phyloP scores from a whole-genome alignment of 2,797 vertebrate genomes.

The Periophthalmus magnuspinnatus region DNA sequence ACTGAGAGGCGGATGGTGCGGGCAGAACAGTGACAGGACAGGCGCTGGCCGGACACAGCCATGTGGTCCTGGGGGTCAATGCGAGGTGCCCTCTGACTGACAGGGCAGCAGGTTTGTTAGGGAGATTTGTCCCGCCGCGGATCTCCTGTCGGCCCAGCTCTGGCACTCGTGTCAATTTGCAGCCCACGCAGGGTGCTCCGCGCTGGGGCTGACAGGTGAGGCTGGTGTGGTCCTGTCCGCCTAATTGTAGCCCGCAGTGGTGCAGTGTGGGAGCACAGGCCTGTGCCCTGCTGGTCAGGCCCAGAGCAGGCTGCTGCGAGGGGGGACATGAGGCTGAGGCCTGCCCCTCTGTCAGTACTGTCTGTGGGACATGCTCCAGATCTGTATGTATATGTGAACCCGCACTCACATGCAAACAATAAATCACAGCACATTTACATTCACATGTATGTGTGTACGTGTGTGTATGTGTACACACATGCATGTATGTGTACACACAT shows the following conservation, averaged over 20 bases:
- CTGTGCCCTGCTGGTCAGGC: constrained; percentile 67
- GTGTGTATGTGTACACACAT: constrained; percentile 57
- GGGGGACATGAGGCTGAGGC: constrained; percentile 67
- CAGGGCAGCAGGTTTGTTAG: constrained; percentile 80
- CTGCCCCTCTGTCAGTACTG: constrained; percentile 69
- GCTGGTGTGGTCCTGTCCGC: constrained; percentile 66
- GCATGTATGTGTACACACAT: constrained; percentile 54
- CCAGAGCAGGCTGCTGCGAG: constrained; percentile 63
- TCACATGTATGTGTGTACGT: constrained; percentile 39
- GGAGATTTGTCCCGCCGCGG: constrained; percentile 75
- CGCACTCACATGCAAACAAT: constrained; percentile 51
- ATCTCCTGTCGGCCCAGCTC: constrained; percentile 75
- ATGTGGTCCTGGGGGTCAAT: constrained; percentile 73
- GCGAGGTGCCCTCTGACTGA: constrained; percentile 71
- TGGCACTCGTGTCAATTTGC: constrained; percentile 76
- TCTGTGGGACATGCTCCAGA: constrained; percentile 44
- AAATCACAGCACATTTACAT: constrained; percentile 66
- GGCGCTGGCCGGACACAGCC: constrained; percentile 46
- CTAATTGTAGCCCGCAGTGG: constrained; percentile 83
- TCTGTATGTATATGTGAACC: constrained; percentile 27
- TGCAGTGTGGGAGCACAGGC: constrained; percentile 68
- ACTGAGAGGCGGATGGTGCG: constrained; percentile 69
- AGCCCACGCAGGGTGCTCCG: constrained; percentile 60
- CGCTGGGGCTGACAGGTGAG: constrained; percentile 78
- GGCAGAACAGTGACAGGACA: constrained; percentile 61